These are phyloP conservation scores for Eumeta japonica DNA, from an alignment of 1,140 invertebrate species.

Conservation along the genomic window DNA sequence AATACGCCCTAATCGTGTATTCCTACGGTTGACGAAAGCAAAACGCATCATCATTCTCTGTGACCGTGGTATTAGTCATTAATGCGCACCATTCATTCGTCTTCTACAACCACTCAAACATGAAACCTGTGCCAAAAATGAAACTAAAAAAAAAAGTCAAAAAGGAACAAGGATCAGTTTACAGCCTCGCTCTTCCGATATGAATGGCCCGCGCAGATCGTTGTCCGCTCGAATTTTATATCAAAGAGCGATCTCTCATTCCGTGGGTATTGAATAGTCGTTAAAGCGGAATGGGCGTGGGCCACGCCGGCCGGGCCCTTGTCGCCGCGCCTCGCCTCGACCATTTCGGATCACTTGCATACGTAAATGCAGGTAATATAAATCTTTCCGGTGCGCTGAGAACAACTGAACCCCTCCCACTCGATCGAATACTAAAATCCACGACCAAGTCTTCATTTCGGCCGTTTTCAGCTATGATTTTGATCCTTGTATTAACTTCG, in stretches of 20 bases:
- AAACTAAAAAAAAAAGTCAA: too few species aligned
- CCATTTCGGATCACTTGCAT: conserved; percentile 52
- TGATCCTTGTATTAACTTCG: too few species aligned
- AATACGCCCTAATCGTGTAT: too few species aligned
- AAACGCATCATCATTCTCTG: too few species aligned
- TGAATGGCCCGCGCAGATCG: conserved; percentile 35
- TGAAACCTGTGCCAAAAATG: too few species aligned
- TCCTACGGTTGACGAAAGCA: too few species aligned
- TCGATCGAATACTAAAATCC: conserved; percentile 55
- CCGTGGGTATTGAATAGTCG: conserved; percentile 51
- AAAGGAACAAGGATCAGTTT: too few species aligned
- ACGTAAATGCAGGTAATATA: conserved; percentile 55
- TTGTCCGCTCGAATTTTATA: conserved; percentile 43
- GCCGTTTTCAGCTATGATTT: too few species aligned
- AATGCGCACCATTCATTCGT: too few species aligned
- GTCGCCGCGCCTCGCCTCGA: conserved; percentile 22
- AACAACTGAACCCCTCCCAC: conserved; percentile 50
- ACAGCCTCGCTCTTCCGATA: too few species aligned
- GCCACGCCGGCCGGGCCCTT: conserved; percentile 19
- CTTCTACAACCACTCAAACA: too few species aligned
- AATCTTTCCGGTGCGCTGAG: conserved; percentile 54
- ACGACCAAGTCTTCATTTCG: conserved; percentile 50
- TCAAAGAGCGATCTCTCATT: conserved; percentile 54
- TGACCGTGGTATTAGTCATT: too few species aligned
- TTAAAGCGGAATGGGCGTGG: conserved; percentile 45